Evolutionary conservation across 1,140 invertebrate genomes (phyloP).

Genomic region (Mercenaria mercenaria): DNA sequence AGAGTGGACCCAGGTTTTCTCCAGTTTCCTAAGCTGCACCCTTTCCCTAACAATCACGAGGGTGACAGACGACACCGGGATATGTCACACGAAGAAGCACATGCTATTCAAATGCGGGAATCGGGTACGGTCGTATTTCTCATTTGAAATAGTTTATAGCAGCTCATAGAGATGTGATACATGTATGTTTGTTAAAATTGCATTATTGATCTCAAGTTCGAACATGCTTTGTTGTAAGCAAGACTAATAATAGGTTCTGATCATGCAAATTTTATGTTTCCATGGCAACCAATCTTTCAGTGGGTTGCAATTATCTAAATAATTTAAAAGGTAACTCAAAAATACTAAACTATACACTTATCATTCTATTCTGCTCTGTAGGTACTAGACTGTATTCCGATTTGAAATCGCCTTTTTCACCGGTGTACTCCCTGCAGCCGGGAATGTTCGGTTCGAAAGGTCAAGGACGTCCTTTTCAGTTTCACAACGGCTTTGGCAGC

Average conservation of each 20-base stretch:
- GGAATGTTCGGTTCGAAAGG: not conserved
- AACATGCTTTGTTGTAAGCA: too few relatives aligned
- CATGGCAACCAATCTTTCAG: too few relatives aligned
- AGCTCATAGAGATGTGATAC: too few relatives aligned
- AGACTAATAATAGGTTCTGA: too few relatives aligned
- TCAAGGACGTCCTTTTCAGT: not conserved
- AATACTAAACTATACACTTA: too few relatives aligned
- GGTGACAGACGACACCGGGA: slow-evolving; percentile 37
- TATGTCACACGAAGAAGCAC: slow-evolving; percentile 30
- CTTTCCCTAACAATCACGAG: not conserved
- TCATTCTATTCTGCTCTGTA: too few relatives aligned
- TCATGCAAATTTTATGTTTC: too few relatives aligned
- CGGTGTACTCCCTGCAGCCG: not conserved
- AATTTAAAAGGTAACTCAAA: too few relatives aligned
- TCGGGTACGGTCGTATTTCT: not conserved
- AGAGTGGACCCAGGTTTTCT: not conserved
- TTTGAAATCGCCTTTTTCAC: not conserved
- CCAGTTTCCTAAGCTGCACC: not conserved
- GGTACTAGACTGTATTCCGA: not conserved
- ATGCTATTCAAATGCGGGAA: slow-evolving; percentile 1
- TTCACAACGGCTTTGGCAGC: not conserved
- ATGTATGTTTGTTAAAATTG: too few relatives aligned
- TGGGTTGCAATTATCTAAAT: too few relatives aligned
- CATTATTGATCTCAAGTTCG: too few relatives aligned
- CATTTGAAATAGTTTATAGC: too few relatives aligned